Conservation (phyloP, 2,888 invertebrate genomes). For the Stenolophus ochropezus region DNA sequence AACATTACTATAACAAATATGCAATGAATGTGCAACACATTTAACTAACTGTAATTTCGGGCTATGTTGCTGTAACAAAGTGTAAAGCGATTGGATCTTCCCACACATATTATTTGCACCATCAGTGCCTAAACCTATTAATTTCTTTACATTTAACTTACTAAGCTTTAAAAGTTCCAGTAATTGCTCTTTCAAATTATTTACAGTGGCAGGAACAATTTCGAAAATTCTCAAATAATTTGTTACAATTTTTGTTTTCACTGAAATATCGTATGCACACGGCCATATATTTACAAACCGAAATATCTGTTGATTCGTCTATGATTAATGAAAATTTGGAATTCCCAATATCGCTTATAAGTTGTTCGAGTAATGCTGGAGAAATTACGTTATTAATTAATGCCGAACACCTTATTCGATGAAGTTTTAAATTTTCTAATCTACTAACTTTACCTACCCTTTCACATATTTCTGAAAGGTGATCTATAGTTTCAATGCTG, state of each 20-base stretch:
- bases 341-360: conserved; percentile 57
- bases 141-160: background rate
- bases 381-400: conserved; percentile 62
- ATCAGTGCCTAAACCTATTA: conserved; percentile 8
- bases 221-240: background rate
- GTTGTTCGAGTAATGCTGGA: conserved; percentile 59
- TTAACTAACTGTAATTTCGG: background rate
- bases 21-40: conserved; percentile 26
- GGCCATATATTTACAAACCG: conserved; percentile 37
- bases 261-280: background rate
- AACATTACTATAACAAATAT: background rate
- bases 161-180: background rate
- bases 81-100: background rate
- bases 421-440: conserved; percentile 58
- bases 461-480: background rate
- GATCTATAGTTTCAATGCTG: background rate
- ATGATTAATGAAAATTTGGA: conserved; percentile 54
- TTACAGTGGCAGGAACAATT: background rate
- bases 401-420: conserved; percentile 62
- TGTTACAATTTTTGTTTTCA: background rate
- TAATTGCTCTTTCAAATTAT: background rate
- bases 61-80: background rate
- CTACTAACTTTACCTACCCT: background rate
- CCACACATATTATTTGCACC: conserved; percentile 8
- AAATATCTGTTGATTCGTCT: conserved; percentile 60